A percentile compares a stretch with the other conserved stretches of the same genome.
Evolutionary conservation across 2,888 invertebrate genomes (phyloP).

Genomic region (Hemistola chrysoprasaria): DNA sequence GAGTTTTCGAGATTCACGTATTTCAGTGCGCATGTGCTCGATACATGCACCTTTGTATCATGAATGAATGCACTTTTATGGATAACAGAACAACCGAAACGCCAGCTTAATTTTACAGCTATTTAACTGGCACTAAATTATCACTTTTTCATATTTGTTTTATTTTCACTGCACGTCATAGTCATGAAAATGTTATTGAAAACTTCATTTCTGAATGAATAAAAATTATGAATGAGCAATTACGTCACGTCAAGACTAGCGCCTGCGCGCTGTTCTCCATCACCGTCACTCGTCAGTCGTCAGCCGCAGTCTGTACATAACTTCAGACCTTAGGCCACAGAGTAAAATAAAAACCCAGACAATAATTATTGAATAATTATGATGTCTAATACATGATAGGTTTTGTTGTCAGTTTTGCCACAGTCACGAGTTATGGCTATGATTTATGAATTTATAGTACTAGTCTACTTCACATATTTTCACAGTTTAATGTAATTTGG

Average conservation of each 20-base stretch:
- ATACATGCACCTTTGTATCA: slow-evolving; percentile 65
- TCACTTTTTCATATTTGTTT: slow-evolving; percentile 13
- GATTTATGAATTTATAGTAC: too few relatives aligned
- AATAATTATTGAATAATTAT: too few relatives aligned
- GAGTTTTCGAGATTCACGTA: slow-evolving; percentile 47
- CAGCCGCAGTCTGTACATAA: too few relatives aligned
- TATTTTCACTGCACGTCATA: slow-evolving; percentile 44
- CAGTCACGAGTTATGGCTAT: too few relatives aligned
- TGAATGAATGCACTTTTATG: slow-evolving; percentile 70
- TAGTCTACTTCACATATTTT: too few relatives aligned
- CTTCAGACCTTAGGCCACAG: slow-evolving; percentile 33
- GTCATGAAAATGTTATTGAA: slow-evolving; percentile 63
- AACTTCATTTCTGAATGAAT: slow-evolving; percentile 70
- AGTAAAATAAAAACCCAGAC: background rate
- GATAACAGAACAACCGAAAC: slow-evolving; percentile 39
- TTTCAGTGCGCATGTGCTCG: slow-evolving; percentile 73
- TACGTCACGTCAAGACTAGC: slow-evolving; percentile 78
- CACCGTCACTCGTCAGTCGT: too few relatives aligned
- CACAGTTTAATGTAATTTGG: too few relatives aligned
- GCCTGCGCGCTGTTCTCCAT: slow-evolving; percentile 57
- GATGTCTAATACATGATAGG: too few relatives aligned
- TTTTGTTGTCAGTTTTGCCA: too few relatives aligned
- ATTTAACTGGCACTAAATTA: slow-evolving; percentile 11
- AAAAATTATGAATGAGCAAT: slow-evolving; percentile 81
- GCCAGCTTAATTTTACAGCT: slow-evolving; percentile 9